Base-by-base conservation (phyloP, 1,140 invertebrate species). In the Drosophila nigromelanica region DNA sequence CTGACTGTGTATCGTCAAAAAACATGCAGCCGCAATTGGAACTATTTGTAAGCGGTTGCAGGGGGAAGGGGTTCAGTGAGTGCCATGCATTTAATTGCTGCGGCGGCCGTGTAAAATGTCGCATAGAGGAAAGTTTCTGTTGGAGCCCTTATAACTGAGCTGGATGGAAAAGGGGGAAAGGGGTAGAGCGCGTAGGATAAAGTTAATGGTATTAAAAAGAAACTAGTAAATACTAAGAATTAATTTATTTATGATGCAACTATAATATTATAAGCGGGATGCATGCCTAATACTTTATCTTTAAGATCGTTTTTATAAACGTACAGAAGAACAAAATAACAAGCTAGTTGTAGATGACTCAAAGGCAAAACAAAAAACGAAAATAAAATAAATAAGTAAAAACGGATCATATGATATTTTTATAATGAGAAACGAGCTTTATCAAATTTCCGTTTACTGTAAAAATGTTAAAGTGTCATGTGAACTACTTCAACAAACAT, bases 21-120 rank as follows among this genome's bases (percentile, higher is more conserved):
- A 75, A 78, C 67, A 89, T 82, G 74, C 76, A 82, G 76, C 72
- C 72, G 68, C 78, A 87, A 87, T 87, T 89, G 83, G 67, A 77
- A 89, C 72, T 82, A 79, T 87, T 87, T 78, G 78, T 35, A 43
- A 68, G 73, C 56, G 12, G 56, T 35, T 50, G 51, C 30, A 10
- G 27, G 37, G 33, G 5, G 7, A 21, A 30, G 50, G 48, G 14
- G 5, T n/a, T 52, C 33, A 51, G 33, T 30, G 54, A 67, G 62
- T 67, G 73, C 67, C 68, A 70, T 81, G 82, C 64, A 83, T 74
- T 83, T 74, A 89, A 74, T 87, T 89, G 78, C 63, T 71, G 56
- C 62, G 62, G 62, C 52, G 61, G 37, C 63, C 70, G 51, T 60
- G 50, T 50, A 73, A 69, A 69, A 48, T 67, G 50, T 54, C 54